These are phyloP conservation scores for Perodicticus potto DNA, from an alignment of 2,797 vertebrate genomes.

Conservation along the genomic window DNA sequence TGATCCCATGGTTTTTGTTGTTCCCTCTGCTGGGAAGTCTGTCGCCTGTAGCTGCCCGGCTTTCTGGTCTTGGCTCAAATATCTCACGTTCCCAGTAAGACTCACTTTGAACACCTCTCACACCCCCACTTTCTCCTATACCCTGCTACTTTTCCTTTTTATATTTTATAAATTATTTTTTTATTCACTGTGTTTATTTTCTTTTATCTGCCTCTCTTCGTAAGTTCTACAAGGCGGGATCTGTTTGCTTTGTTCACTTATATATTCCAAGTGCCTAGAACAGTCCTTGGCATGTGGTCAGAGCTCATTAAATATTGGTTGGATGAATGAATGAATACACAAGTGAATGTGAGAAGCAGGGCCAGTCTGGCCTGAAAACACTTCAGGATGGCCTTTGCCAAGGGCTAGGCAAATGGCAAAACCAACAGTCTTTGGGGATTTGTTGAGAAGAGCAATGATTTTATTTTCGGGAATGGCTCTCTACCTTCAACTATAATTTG, in stretches of 20 bases:
- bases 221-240: neutral
- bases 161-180: neutral
- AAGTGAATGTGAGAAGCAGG: neutral
- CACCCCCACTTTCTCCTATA: neutral
- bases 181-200: neutral
- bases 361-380: neutral
- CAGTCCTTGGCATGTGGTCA: neutral
- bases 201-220: neutral
- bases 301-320: neutral
- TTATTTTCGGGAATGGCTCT: neutral
- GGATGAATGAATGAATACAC: slow-evolving; percentile 23
- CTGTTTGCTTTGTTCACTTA: slow-evolving; percentile 28
- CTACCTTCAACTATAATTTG: neutral
- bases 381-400: neutral
- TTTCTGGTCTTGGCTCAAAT: neutral
- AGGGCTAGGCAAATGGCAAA: neutral
- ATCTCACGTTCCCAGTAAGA: neutral
- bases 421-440: neutral
- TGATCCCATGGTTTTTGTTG: neutral
- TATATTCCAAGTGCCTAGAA: neutral
- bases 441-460: neutral
- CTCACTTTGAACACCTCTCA: neutral
- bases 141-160: neutral
- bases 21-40: neutral
- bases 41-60: neutral